phyloP scores from a whole-genome alignment of 2,888 invertebrate species.

The Macaria notata region DNA sequence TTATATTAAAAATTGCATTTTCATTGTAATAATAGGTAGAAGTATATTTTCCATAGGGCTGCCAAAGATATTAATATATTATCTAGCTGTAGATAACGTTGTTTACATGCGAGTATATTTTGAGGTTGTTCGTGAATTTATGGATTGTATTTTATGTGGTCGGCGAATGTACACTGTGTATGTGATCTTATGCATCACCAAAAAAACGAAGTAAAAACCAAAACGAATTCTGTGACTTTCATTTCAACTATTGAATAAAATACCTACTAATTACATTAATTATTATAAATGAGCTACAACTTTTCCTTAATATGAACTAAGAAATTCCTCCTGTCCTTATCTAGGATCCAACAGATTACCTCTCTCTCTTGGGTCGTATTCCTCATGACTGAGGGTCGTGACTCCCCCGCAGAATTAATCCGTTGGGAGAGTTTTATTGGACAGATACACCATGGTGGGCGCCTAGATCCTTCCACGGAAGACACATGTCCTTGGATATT shows the following conservation, averaged over 20 bases:
- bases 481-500: too few relatives aligned
- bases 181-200: conserved; percentile 69
- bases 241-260: background rate
- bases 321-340: too few relatives aligned
- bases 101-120: conserved; percentile 74
- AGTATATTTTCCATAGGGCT: conserved; percentile 83
- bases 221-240: conserved; percentile 10
- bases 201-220: conserved; percentile 48
- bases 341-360: too few relatives aligned
- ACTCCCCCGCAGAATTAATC: too few relatives aligned
- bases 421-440: too few relatives aligned
- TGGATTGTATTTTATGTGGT: conserved; percentile 75
- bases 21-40: conserved; percentile 76
- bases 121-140: conserved; percentile 76
- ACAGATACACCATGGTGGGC: too few relatives aligned
- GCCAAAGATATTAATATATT: conserved; percentile 77
- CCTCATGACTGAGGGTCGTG: too few relatives aligned
- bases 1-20: conserved; percentile 77
- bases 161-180: conserved; percentile 70
- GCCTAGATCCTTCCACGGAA: too few relatives aligned
- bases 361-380: too few relatives aligned
- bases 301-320: too few relatives aligned
- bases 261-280: too few relatives aligned
- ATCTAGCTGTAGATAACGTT: conserved; percentile 74
- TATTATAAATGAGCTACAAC: too few relatives aligned